Evolutionary conservation across 2,888 invertebrate species (phyloP).

Genomic region (Odontocolon sp.): DNA sequence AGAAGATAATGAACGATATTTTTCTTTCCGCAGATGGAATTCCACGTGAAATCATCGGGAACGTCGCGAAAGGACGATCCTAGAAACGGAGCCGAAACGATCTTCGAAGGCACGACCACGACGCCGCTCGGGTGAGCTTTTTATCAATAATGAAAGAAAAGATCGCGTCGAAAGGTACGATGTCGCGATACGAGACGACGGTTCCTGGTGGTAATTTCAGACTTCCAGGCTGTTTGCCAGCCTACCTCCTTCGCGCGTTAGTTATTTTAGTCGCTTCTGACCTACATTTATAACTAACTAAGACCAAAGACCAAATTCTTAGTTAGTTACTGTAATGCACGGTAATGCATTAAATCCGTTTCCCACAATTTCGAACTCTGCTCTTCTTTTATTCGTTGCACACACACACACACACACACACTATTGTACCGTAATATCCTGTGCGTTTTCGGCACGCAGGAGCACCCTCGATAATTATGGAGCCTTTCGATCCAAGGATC

Average conservation of each 20-base stretch:
- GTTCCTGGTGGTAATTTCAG: no score
- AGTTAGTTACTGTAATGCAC: no score
- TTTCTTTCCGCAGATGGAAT: conserved; percentile 75
- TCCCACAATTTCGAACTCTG: no score
- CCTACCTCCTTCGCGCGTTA: conserved; percentile 52
- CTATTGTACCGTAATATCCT: no score
- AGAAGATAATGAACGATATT: not conserved
- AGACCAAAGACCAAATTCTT: no score
- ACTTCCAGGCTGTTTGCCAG: conserved; percentile 58
- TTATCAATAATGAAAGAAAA: not conserved
- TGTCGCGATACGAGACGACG: no score
- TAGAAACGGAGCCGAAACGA: conserved; percentile 70
- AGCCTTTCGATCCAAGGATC: conserved; percentile 82
- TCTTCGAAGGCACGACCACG: conserved; percentile 71
- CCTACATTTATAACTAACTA: conserved; percentile 52
- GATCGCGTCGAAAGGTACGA: no score
- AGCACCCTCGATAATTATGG: conserved; percentile 77
- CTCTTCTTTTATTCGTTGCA: no score
- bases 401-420: no score
- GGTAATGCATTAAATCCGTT: no score
- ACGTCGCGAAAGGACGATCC: conserved; percentile 68
- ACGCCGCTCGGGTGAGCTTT: conserved; percentile 70
- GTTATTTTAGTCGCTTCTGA: conserved; percentile 58
- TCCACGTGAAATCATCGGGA: conserved; percentile 72
- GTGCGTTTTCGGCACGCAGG: conserved; percentile 43